Percentiles rank a stretch among this genome's conserved stretches.
Conservation (phyloP, 2,888 invertebrate species). For the Noctua janthina region DNA sequence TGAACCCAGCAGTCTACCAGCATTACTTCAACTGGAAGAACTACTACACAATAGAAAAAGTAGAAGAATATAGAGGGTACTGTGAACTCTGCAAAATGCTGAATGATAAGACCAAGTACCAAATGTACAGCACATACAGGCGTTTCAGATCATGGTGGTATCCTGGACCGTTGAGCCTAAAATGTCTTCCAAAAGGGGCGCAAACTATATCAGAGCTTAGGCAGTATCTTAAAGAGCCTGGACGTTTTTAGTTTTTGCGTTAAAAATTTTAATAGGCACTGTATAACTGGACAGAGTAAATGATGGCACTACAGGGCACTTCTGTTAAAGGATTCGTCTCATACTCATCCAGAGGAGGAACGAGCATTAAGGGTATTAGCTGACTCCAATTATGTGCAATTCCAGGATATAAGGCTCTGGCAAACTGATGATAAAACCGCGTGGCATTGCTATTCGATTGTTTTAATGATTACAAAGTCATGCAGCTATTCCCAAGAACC, state of each 20-base stretch:
- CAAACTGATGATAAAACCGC: not conserved
- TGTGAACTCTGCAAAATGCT: conserved; percentile 79
- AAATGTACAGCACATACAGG: conserved; percentile 65
- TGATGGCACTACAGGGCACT: not conserved
- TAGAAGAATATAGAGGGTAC: conserved; percentile 71
- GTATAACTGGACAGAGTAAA: not conserved
- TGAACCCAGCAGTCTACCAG: conserved; percentile 72
- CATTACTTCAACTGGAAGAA: conserved; percentile 79
- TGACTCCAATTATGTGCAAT: not conserved
- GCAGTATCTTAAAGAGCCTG: conserved; percentile 65
- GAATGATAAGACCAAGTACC: conserved; percentile 69
- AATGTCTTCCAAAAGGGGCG: conserved; percentile 73
- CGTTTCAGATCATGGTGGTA: conserved; percentile 84
- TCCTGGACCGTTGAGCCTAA: conserved; percentile 66
- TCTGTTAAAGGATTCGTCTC: not conserved
- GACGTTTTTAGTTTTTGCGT: not conserved
- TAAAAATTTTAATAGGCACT: not conserved
- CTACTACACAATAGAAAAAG: conserved; percentile 74
- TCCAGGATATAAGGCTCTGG: not conserved
- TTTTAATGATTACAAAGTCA: not conserved
- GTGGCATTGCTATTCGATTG: not conserved
- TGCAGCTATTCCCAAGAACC: not conserved
- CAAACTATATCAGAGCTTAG: conserved; percentile 65
- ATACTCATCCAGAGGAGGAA: not conserved
- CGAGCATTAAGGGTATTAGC: not conserved